Evolutionary conservation across 2,888 invertebrate genomes (phyloP), one percentile per base, ranked within the genome.

Genomic region (Leucoptera coffeella): DNA sequence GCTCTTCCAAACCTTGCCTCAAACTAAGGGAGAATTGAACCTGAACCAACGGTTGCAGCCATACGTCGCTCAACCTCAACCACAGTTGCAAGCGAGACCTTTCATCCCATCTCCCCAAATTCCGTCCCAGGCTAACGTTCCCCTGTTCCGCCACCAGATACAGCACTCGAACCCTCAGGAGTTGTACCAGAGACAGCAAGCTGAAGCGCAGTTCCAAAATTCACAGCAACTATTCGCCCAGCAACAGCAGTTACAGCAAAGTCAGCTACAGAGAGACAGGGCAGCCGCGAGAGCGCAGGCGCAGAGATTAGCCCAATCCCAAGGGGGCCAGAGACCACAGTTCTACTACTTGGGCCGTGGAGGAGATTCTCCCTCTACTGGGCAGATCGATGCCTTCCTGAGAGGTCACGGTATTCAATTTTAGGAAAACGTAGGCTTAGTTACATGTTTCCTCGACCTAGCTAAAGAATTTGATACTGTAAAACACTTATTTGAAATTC

Each of bases 361-460:
- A 12, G 65, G 50, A 1, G 64, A 78, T 30, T 44, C 50, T 1
- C 42, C 45, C 15, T 77, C 81, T 22, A 67, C 75, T 20, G 83
- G 85, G 4, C 86, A 85, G 49, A 85, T 88, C 42, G 86, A 86
- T 48, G 82, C 85, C 29, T 88, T 86, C 61, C 74, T 88, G 33
- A 74, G 85, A 52, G 83, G 82, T 29, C 79, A 79, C 49, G 78
- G 77, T 47, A 76, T 80, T 42, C 76, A 77, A 47, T 77, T 74
- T 51, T 78, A 76, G 62, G 42, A 40, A n/a, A 10, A 14, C 4
- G 8, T 7, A 8, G 36, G 36, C 29, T 33, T 40, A 38, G 41
- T 38, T 33, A 37, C 43, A 36, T 25, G 17, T 9, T 17, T 17
- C 7, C 17, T 6, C 17, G 17, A 9, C 7, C 17, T 9, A 7